These are phyloP conservation scores for Solenopsis fugax DNA, from an alignment of 1,140 invertebrate genomes.

Conservation along the genomic window DNA sequence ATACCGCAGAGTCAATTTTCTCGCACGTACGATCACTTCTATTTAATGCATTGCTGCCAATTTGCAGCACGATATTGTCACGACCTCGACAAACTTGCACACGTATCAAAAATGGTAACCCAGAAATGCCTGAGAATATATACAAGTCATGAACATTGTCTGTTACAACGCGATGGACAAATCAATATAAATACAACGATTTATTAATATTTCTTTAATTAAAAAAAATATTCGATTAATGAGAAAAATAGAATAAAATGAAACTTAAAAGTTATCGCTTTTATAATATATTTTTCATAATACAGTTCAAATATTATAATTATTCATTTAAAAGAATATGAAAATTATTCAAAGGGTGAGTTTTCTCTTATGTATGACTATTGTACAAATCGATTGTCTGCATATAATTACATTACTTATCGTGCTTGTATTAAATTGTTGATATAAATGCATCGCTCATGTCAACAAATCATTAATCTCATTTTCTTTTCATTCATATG, in stretches of 20 bases:
- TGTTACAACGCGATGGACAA: neutral
- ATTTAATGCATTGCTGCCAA: slow-evolving; percentile 64
- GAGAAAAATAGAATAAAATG: neutral
- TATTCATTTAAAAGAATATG: neutral
- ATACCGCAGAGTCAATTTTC: slow-evolving; percentile 48
- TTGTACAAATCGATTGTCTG: neutral
- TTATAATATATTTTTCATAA: slow-evolving; percentile 2
- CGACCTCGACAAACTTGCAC: slow-evolving; percentile 60
- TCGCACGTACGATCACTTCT: slow-evolving; percentile 65
- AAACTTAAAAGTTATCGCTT: neutral
- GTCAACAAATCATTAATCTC: neutral
- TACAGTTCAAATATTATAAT: neutral
- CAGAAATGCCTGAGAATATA: slow-evolving; percentile 38
- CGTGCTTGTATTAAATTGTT: neutral
- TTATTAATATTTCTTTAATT: neutral
- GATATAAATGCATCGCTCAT: neutral
- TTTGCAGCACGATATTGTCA: slow-evolving; percentile 63
- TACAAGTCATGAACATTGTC: slow-evolving; percentile 6
- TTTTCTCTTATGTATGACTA: neutral
- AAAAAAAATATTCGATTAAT: neutral
- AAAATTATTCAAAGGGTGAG: neutral
- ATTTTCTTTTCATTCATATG: neutral
- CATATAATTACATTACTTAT: neutral
- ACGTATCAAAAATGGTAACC: slow-evolving; percentile 57
- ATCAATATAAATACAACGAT: neutral